Conservation (phyloP, 2,797 vertebrate genomes). For the Poeciliopsis presidionis region DNA sequence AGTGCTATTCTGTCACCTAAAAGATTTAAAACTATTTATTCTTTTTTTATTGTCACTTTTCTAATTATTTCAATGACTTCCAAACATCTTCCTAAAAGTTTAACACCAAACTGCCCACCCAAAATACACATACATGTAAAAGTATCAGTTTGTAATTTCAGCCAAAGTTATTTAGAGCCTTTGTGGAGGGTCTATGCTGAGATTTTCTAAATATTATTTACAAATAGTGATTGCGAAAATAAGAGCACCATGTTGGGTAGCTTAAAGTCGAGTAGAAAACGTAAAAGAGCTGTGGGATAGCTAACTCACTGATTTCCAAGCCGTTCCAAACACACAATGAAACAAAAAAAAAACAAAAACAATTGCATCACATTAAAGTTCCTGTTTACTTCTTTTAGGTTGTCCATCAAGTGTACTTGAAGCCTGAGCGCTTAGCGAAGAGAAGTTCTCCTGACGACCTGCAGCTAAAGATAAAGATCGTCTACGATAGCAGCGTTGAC, state of each 20-base stretch:
- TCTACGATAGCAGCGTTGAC: slow-evolving; percentile 92
- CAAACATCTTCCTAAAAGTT: not conserved
- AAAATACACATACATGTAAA: not conserved
- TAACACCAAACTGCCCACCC: not conserved
- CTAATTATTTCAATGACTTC: not conserved
- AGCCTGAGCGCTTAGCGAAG: slow-evolving; percentile 86
- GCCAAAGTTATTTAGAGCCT: not conserved
- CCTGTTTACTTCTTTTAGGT: slow-evolving; percentile 72
- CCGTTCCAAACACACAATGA: no score
- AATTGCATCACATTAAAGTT: not conserved
- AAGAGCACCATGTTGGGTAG: not conserved
- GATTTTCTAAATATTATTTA: not conserved
- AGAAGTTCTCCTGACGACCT: slow-evolving; percentile 84
- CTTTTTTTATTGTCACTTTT: not conserved
- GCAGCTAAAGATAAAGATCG: slow-evolving; percentile 88
- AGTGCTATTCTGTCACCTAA: not conserved
- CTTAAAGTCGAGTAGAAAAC: no score
- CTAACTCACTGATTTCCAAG: not conserved
- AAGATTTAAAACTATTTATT: not conserved
- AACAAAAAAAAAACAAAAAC: no score
- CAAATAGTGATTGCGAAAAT: not conserved
- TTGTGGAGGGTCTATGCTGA: not conserved
- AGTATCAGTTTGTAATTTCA: not conserved
- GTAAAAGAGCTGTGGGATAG: not conserved
- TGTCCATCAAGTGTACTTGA: slow-evolving; percentile 87